phyloP scores from a whole-genome alignment of 2,888 invertebrate species.

The Phaonia tiefii region DNA sequence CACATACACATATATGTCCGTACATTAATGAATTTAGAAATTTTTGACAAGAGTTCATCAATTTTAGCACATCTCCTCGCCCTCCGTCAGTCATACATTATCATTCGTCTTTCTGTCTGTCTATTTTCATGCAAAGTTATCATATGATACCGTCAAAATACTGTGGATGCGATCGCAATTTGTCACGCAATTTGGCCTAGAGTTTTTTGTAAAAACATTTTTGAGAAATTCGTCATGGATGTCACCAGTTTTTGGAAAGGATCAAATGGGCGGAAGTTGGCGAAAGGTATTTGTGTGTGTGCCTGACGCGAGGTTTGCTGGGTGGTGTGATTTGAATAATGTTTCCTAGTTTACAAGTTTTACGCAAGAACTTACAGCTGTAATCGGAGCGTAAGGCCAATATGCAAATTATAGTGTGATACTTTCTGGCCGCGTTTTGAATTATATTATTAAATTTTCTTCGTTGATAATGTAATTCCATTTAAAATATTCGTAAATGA shows the following conservation, averaged over 20 bases:
- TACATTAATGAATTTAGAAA: neutral
- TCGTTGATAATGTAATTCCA: too few species aligned
- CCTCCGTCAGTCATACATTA: neutral
- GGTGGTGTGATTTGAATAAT: neutral
- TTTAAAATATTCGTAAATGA: too few species aligned
- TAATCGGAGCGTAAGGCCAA: slow-evolving; percentile 11
- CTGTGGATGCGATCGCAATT: slow-evolving; percentile 71
- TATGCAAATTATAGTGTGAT: too few species aligned
- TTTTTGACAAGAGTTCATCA: slow-evolving; percentile 75
- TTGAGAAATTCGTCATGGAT: slow-evolving; percentile 56
- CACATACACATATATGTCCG: too few species aligned
- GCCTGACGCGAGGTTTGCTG: neutral
- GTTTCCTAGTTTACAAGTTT: too few species aligned
- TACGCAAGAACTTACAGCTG: slow-evolving; percentile 9
- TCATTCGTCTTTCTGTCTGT: too few species aligned
- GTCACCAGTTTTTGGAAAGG: slow-evolving; percentile 22
- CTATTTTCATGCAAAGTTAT: neutral
- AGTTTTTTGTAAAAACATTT: neutral
- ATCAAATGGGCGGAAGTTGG: too few species aligned
- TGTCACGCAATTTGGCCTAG: slow-evolving; percentile 72
- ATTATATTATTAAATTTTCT: too few species aligned
- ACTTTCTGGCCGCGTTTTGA: too few species aligned
- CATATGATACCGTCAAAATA: slow-evolving; percentile 17
- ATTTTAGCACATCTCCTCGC: slow-evolving; percentile 57
- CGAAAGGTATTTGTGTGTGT: too few species aligned